These are phyloP conservation scores for Nomia melanderi DNA, from an alignment of 1,140 invertebrate genomes.

Conservation along the genomic window DNA sequence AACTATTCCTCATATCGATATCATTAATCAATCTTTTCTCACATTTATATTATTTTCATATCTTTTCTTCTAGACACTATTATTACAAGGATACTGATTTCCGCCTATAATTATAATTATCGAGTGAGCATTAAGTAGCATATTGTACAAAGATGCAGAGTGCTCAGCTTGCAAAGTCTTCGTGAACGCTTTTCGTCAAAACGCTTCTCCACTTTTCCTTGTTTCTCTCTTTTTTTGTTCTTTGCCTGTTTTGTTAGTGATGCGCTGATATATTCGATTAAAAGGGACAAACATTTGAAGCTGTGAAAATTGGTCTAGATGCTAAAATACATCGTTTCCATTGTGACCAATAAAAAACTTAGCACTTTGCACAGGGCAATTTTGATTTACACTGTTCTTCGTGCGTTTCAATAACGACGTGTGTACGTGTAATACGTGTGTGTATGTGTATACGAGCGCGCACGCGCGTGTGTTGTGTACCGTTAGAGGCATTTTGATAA, in stretches of 20 bases:
- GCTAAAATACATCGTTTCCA: constrained; percentile 48
- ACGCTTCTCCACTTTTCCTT: constrained; percentile 40
- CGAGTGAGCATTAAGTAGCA: constrained; percentile 74
- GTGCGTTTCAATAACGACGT: constrained; percentile 5
- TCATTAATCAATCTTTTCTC: constrained; percentile 71
- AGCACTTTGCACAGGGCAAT: constrained; percentile 53
- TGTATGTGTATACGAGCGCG: too few relatives aligned
- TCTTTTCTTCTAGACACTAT: constrained; percentile 71
- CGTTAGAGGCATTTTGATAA: constrained; percentile 42
- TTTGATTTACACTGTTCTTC: constrained; percentile 55
- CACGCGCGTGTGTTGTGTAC: too few relatives aligned
- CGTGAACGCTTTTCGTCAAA: constrained; percentile 41
- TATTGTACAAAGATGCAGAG: constrained; percentile 73
- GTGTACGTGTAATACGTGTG: background rate
- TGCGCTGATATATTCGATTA: constrained; percentile 51
- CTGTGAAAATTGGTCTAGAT: constrained; percentile 55
- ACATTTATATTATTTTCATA: constrained; percentile 78
- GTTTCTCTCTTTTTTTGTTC: background rate
- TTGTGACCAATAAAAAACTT: constrained; percentile 54
- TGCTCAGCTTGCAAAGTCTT: constrained; percentile 59
- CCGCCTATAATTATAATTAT: constrained; percentile 70
- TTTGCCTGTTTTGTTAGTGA: constrained; percentile 38
- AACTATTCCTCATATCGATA: constrained; percentile 76
- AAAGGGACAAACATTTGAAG: constrained; percentile 53
- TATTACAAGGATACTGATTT: constrained; percentile 74